Conservation (phyloP, 2,888 invertebrate species). For the Callyntrura guangdongensis region DNA sequence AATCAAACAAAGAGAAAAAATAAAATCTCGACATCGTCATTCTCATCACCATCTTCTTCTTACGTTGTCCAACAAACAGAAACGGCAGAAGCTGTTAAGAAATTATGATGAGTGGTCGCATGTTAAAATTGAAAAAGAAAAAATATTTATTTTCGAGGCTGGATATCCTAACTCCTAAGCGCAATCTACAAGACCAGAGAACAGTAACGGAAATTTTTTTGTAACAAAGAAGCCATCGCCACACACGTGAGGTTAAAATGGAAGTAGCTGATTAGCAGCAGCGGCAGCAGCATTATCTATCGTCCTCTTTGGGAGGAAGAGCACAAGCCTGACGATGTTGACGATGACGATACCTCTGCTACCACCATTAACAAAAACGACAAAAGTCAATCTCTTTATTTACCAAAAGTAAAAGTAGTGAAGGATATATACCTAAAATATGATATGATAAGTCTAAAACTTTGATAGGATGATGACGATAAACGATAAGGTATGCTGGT, state of each 20-base stretch:
- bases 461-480: no score
- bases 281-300: neutral
- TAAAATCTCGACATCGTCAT: slow-evolving; percentile 22
- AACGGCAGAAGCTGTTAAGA: slow-evolving; percentile 60
- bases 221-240: slow-evolving; percentile 60
- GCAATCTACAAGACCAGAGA: no score
- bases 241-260: slow-evolving; percentile 68
- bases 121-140: neutral
- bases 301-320: no score
- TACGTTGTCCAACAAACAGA: slow-evolving; percentile 28
- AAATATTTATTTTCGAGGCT: neutral
- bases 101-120: slow-evolving; percentile 31
- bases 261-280: slow-evolving; percentile 61
- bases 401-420: slow-evolving; percentile 29
- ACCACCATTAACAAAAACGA: slow-evolving; percentile 11
- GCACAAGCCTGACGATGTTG: slow-evolving; percentile 15
- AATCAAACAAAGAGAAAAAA: slow-evolving; percentile 45
- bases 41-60: neutral
- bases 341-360: no score
- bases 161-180: neutral
- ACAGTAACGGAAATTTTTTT: slow-evolving; percentile 12
- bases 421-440: neutral
- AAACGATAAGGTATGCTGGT: no score
- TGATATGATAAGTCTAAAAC: slow-evolving; percentile 2
- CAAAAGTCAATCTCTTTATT: slow-evolving; percentile 50